A percentile compares a stretch with the other conserved stretches of the same genome.
Evolutionary conservation across 2,113 vertebrate species (phyloP).

Genomic region (Paracanthobrama guichenoti): DNA sequence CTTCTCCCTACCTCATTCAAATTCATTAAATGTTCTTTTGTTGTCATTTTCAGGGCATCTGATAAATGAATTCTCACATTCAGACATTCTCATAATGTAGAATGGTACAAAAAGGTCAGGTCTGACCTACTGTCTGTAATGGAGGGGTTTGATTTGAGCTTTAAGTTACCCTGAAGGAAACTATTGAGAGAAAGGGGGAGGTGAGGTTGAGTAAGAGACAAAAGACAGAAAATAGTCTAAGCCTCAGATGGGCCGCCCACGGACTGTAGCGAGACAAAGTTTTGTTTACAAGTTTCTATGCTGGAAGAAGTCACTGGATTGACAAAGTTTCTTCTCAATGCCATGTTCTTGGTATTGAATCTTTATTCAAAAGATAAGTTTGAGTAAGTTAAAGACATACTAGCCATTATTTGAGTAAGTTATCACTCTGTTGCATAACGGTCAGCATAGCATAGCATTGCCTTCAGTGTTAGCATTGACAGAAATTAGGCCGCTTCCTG

Average conservation of each 20-base stretch:
- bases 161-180: not conserved
- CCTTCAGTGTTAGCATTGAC: not conserved
- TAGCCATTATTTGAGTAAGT: not conserved
- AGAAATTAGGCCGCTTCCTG: not conserved
- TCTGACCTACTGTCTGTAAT: not conserved
- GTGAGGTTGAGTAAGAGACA: not conserved
- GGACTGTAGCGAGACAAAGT: constrained; percentile 1
- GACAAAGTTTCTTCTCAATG: not conserved
- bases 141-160: not conserved
- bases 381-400: not conserved
- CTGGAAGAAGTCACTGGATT: not conserved
- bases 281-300: not conserved
- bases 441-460: not conserved
- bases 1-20: not conserved
- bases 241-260: constrained; percentile 10
- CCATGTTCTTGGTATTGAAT: not conserved
- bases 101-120: not conserved
- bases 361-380: not conserved
- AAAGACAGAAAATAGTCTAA: not conserved
- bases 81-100: not conserved
- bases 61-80: not conserved
- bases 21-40: not conserved
- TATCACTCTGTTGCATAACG: not conserved
- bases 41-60: not conserved
- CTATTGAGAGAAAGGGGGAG: not conserved